Base-by-base conservation (phyloP, 2,888 invertebrate genomes). In the Xestia xanthographa region DNA sequence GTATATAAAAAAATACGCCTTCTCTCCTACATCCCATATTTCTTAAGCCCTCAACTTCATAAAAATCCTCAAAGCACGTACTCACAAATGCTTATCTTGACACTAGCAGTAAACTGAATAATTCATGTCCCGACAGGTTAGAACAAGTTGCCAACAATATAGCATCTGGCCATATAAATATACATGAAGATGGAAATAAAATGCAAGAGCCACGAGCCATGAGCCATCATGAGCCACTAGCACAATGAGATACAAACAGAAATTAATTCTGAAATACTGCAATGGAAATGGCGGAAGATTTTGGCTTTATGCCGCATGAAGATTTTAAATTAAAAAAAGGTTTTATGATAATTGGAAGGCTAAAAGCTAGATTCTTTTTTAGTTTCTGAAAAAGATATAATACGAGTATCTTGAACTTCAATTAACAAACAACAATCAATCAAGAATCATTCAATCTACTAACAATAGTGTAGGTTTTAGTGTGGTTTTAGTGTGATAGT, bases 161-260 rank as follows among this genome's bases (percentile, higher is more conserved):
- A 63, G 77, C 82, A 77, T 70, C 83, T 82, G 85, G 77, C 5
- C 41, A 66, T 62, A 83, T 85, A 73, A 85, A 83, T 85, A 83
- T 60, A 82, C 82, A 85, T 83, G 72, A 67, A 82, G 38, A 71
- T 70, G 58, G 29, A 34, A 80, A 84, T 79, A 83, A 69, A 70
- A 72, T 62, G 66, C 50, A 72, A 69, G 72, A 71, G 58, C 26
- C 75, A 65, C 20, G 67, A 72, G 41, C 26, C 56, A 26, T 17
- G 29, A 56, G 56, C 26, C 6, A 56, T 56, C 22, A 22, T 48
- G 56, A 29, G 29, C 45, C 66, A 70, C 71, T 56, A 22, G 38
- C 58, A 63, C 56, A 50, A 63, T 34, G 50, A 66, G 60, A 71
- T 60, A 73, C 66, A 77, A 70, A 77, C 69, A 56, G 60, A 73